Evolutionary conservation across 2,888 invertebrate species (phyloP), one percentile per base, ranked within the genome.

Genomic region (Venustoraphidia nigricollis): DNA sequence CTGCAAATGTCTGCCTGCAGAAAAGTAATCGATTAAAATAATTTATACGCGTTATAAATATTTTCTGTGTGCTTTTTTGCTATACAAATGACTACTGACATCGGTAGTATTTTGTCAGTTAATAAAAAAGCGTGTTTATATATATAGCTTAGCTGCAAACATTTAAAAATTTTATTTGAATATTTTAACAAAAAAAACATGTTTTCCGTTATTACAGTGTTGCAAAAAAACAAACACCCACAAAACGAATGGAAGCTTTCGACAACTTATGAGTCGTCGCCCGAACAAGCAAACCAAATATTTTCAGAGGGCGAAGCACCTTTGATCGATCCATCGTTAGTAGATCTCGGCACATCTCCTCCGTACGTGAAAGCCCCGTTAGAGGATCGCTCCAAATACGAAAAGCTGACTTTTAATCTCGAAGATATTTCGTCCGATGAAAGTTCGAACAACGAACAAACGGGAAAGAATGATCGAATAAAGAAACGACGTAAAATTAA

Each of bases 311-410:
- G 70, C 10, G 69, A 69, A 53, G 64, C 62, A 2, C 68, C 67
- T 2, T 55, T 70, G 8, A 57, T 70, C 37, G 60, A 61, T 5
- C 64, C 62, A 54, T 62, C 65, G 1, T 60, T 61, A 48, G 53
- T 50, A 13, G 56, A 59, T 35, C 47, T 53, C 44, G 62, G 62
- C 36, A 60, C 62, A 37, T 67, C 73, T 11, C 66, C 75, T 45
- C 70, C 71, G 0, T 79, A 76, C 59, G 73, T 78, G 0, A 74
- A 75, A 55, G 71, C 76, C 0, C 81, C 81, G 0, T 55, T 79
- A 5, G 82, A 83, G 57, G 81, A 83, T 61, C 72, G 84, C 35
- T 81, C 83, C 14, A 84, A 83, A 58, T 87, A 86, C 59, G 83
- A 84, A 58, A 85, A 86, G 61, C 66, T 87, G 43, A 73, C 77